Base-by-base conservation (phyloP, 2,113 vertebrate species). In the Chamaetylas fuelleborni region DNA sequence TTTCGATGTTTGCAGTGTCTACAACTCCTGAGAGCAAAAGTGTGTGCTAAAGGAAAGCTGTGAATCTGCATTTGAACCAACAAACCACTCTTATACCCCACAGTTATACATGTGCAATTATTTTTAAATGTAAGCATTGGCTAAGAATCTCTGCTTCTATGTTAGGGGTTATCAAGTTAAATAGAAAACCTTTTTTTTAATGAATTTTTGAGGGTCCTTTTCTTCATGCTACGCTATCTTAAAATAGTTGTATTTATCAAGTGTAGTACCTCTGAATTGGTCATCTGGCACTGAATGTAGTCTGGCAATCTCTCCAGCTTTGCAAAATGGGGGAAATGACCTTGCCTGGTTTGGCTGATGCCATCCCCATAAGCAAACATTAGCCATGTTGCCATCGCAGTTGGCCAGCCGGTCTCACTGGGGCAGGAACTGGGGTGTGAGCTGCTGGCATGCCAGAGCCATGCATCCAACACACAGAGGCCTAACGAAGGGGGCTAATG, bases 381-480 rank as follows among this genome's bases (percentile, higher is more conserved):
- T 5, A 69, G 45, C 31, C 1, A 0, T 19, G 53, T 38, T 61
- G 48, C 73, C 16, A 13, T 48, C 61, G 19, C 15, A 31, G 77
- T 16, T 33, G 78, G n/a, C 70, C 73, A 71, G 65, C 84, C 1
- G 0, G 64, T 88, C 69, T 76, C 33, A 2, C 60, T 34, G 66
- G 86, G 48, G 33, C 26, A 54, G 57, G 69, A 76, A 53, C 0
- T 15, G 22, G 65, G 65, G 24, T 9, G 12, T 22, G 80, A 58
- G 40, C 19, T 47, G 72, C 42, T 17, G 5, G 26, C 23, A 25
- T 14, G 47, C 34, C 33, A 38, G 51, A 66, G 67, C 31, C 58
- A n/a, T 0, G 0, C 19, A 36, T 9, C n/a, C 64, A 33, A 26
- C 5, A 9, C 0, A 1, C 40, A 26, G 5, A 0, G 1, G 33